A percentile compares a stretch with the other conserved stretches of the same genome.
Evolutionary conservation across 2,888 invertebrate genomes (phyloP).

Genomic region (Stegophylla sp.): DNA sequence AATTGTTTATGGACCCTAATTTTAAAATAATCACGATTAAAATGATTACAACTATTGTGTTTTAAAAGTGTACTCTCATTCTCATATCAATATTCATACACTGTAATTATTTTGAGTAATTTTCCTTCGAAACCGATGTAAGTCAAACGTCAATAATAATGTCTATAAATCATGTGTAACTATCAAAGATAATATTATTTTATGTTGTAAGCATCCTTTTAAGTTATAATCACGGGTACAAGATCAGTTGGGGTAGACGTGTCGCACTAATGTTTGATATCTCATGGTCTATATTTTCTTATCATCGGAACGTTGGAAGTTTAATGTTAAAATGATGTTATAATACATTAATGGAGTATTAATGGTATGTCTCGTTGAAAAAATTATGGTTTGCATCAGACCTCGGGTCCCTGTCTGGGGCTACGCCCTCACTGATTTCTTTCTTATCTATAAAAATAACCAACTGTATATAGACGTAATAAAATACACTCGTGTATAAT

Average conservation of each 20-base stretch:
- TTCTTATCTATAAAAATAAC: constrained; percentile 27
- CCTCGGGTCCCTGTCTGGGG: not conserved
- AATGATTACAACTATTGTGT: too few relatives aligned
- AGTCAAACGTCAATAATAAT: not conserved
- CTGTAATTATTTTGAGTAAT: too few relatives aligned
- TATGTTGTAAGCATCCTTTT: not conserved
- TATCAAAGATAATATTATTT: not conserved
- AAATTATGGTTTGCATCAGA: constrained; percentile 12
- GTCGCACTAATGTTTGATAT: constrained; percentile 26
- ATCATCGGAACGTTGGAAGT: constrained; percentile 4
- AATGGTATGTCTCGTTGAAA: constrained; percentile 8
- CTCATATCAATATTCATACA: too few relatives aligned
- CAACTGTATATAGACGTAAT: not conserved
- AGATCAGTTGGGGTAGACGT: constrained; percentile 6
- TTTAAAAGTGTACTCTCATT: too few relatives aligned
- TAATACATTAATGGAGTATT: constrained; percentile 10
- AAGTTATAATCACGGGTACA: not conserved
- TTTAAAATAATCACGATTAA: too few relatives aligned
- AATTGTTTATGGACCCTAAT: too few relatives aligned
- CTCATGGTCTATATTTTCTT: constrained; percentile 6
- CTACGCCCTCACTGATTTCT: constrained; percentile 41
- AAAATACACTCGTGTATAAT: constrained; percentile 16
- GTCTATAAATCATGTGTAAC: not conserved
- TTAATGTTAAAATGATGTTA: constrained; percentile 16
- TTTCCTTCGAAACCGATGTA: too few relatives aligned